Conservation (phyloP, 2,797 vertebrate species). For the Hyperoplus lanceolatus region DNA sequence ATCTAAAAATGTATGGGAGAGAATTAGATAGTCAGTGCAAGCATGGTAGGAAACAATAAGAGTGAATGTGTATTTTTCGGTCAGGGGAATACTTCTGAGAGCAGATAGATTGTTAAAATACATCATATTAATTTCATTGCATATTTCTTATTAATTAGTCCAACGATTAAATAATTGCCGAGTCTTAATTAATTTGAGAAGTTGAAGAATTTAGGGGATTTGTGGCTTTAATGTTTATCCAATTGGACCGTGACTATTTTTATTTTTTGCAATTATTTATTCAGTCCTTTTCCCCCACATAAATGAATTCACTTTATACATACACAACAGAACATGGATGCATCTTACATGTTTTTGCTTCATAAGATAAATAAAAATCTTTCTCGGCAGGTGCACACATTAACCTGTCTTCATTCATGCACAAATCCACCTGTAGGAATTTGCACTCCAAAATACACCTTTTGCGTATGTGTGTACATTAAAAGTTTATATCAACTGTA, state of each 20-base stretch:
- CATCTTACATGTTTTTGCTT: background rate
- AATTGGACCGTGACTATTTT: background rate
- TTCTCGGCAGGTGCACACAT: background rate
- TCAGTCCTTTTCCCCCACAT: background rate
- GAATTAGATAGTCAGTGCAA: conserved; percentile 34
- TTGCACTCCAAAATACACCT: background rate
- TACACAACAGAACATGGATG: background rate
- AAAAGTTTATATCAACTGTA: background rate
- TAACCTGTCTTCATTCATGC: background rate
- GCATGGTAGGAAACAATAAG: background rate
- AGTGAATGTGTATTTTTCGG: conserved; percentile 58
- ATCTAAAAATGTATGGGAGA: conserved; percentile 55
- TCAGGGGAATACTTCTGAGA: conserved; percentile 67
- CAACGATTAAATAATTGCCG: conserved; percentile 40
- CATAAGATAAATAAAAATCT: no score
- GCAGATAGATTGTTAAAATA: conserved; percentile 72
- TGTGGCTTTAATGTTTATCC: conserved; percentile 23
- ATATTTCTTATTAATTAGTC: conserved; percentile 72
- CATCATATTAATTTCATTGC: conserved; percentile 63
- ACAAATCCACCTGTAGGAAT: background rate
- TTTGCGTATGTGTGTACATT: background rate
- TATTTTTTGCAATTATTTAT: background rate
- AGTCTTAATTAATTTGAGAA: conserved; percentile 37
- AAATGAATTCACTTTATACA: background rate
- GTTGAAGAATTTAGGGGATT: conserved; percentile 13